A percentile compares a stretch with the other conserved stretches of the same genome.
Evolutionary conservation across 2,113 vertebrate species (phyloP).

Genomic region (Hippocampus guttulatus): DNA sequence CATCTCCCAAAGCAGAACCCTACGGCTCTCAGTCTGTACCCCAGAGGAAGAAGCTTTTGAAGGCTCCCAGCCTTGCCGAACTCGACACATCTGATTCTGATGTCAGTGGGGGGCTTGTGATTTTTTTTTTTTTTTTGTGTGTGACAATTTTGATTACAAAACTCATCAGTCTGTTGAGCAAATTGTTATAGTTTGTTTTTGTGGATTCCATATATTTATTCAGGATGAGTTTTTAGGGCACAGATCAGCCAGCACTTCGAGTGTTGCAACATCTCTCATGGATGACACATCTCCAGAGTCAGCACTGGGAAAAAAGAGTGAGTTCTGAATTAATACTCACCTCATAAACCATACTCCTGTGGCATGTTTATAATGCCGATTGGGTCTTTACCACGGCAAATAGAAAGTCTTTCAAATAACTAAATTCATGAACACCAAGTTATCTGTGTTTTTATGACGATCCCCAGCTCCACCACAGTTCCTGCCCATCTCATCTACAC

Average conservation of each 20-base stretch:
- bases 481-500: conserved; percentile 95
- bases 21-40: conserved; percentile 59
- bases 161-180: neutral
- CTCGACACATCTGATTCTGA: conserved; percentile 94
- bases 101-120: conserved; percentile 66
- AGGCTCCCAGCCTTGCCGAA: conserved; percentile 89
- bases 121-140: neutral
- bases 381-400: neutral
- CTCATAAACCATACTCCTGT: neutral
- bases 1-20: conserved; percentile 55
- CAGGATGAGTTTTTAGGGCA: conserved; percentile 82
- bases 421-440: neutral
- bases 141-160: neutral
- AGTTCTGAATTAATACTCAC: conserved; percentile 55
- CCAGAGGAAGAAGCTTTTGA: conserved; percentile 86
- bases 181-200: conserved; percentile 3
- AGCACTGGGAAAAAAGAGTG: conserved; percentile 82
- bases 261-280: conserved; percentile 79
- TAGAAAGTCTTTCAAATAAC: neutral
- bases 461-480: conserved; percentile 86
- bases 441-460: neutral
- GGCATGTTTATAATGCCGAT: neutral
- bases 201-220: conserved; percentile 15
- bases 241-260: conserved; percentile 84
- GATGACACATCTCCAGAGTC: conserved; percentile 83